phyloP scores from a whole-genome alignment of 2,113 vertebrate genomes.

The Hylia prasina region DNA sequence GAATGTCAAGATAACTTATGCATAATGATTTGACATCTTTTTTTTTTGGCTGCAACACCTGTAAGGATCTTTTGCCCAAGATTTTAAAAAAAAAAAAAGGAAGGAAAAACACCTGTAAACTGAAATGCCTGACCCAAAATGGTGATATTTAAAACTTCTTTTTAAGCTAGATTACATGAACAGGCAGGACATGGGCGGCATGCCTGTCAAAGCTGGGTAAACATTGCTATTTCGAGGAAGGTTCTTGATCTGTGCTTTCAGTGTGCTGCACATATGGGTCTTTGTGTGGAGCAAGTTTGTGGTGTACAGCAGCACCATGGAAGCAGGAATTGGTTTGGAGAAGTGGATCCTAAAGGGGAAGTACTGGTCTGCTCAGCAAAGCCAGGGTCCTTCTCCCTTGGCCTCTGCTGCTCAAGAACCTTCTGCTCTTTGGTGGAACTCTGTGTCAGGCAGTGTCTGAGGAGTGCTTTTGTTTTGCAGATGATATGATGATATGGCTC shows the following conservation, averaged over 20 bases:
- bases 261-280: not conserved
- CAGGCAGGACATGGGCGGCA: not conserved
- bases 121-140: not conserved
- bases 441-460: not conserved
- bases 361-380: not conserved
- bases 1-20: slow-evolving; percentile 39
- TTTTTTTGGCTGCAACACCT: not conserved
- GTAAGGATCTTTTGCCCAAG: not conserved
- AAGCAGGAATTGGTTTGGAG: not conserved
- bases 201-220: not conserved
- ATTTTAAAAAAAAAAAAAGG: not conserved
- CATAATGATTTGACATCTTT: slow-evolving; percentile 14
- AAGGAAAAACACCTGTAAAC: not conserved
- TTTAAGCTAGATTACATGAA: not conserved
- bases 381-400: not conserved
- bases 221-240: not conserved
- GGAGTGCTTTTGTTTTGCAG: slow-evolving; percentile 11
- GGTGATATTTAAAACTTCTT: not conserved
- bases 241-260: not conserved
- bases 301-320: not conserved
- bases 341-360: not conserved
- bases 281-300: not conserved
- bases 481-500: slow-evolving; percentile 50
- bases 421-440: not conserved
- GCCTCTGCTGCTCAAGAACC: not conserved